Evolutionary conservation across 2,888 invertebrate species (phyloP), one percentile per base, ranked within the genome.

Genomic region (Leptothorax acervorum): DNA sequence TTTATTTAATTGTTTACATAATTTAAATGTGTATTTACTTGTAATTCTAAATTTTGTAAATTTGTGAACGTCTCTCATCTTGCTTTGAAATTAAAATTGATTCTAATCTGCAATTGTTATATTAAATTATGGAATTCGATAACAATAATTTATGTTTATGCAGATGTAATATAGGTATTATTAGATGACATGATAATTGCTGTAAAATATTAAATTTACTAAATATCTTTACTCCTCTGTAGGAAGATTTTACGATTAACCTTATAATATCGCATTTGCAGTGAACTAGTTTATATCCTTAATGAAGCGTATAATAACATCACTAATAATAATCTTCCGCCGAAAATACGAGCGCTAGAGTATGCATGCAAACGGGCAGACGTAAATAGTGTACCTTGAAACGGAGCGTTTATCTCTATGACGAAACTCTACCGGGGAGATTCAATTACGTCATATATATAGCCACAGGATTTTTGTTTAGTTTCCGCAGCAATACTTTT

Each of bases 391-490:
- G 66, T 28, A 11, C 15, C 5, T 2, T n/a, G 15, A 45, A 35
- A 42, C 15, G 53, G 4, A 42, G 8, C 23, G 23, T 48, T 11
- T 15, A 48, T 57, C n/a, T 75, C 23, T 66, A 18, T 12, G 35
- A 57, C 42, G 3, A 6, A n/a, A 60, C 35, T 35, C 23, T 1
- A 11, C 11, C n/a, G 51, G 65, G 28, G 57, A 73, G 82, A 65
- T 71, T 81, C 81, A 75, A 84, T 83, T 84, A 68, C 35, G 55
- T 31, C 31, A 78, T 53, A 71, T 62, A 63, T 84, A 87, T 73
- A 74, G 60, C 78, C 82, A 9, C 81, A 79, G 68, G 71, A 86
- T 82, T 86, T 84, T 84, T 89, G 62, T 89, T 87, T 85, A 84
- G 51, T 28, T 9, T 68, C 45, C 9, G 18, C 42, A 12, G 51